Evolutionary conservation across 2,113 vertebrate species (phyloP), one percentile per base, ranked within the genome.

Genomic region (Nettapus auritus): DNA sequence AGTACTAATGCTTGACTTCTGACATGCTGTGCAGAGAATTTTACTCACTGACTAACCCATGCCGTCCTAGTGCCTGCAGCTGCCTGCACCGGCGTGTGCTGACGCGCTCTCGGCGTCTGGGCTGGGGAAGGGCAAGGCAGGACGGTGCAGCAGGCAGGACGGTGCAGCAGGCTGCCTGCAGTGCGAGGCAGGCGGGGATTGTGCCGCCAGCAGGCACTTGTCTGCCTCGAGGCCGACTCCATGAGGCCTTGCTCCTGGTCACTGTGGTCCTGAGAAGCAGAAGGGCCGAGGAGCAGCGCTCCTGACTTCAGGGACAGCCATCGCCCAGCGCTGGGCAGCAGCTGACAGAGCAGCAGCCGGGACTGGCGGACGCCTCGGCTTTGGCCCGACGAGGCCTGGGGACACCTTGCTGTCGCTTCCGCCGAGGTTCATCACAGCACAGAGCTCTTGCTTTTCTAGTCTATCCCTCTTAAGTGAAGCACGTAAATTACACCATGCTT

Each of bases 281-380:
- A 15, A 9, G 56, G 74, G 71, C 67, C 53, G 63, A 83, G 8
- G 19, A 66, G 36, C 80, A 86, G 63, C 46, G 86, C 67, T 66
- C 77, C 68, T 2, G 3, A 16, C 90, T 48, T 48, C 20, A 48
- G 46, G 46, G 46, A 48, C 50, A 50, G 50, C 50, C 50, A 50
- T 50, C 22, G 6, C 23, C 50, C 50, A 13, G 50, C 12, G 23
- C 50, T 25, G 50, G 50, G 50, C 50, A 9, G 50, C 50, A 0
- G 1, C 0, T 25, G 36, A 6, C 16, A 0, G 0, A 56, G 74
- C 81, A 31, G 50, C 1, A 33, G 44, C 84, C 59, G 2, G 6
- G 66, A 26, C 46, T 31, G 70, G 40, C 13, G 40, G 40, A 13
- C 40, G 13, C 40, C 40, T 40, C 13, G 40, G 0, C 44, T 20